Conservation (phyloP, 2,888 invertebrate genomes). For the Oxycera nigricornis region DNA sequence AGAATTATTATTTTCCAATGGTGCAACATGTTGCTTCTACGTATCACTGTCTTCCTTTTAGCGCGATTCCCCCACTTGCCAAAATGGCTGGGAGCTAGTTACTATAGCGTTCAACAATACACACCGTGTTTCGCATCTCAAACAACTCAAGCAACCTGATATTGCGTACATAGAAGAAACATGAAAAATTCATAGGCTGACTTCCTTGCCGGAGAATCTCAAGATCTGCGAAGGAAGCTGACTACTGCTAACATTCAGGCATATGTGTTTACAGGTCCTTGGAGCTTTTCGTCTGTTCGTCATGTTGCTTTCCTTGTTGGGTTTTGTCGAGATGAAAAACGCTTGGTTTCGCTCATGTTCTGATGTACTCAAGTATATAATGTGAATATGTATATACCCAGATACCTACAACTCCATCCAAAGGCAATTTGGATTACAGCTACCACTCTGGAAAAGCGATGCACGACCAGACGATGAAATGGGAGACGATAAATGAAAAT, state of each 20-base stretch:
- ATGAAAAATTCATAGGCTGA: conserved; percentile 13
- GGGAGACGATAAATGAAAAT: not conserved
- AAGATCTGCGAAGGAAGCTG: not conserved
- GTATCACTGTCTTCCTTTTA: too few species aligned
- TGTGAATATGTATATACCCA: too few species aligned
- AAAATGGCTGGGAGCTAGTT: too few species aligned
- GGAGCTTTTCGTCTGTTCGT: too few species aligned
- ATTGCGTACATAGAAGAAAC: not conserved
- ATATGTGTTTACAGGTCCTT: not conserved
- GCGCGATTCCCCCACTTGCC: too few species aligned
- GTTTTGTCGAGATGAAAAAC: not conserved
- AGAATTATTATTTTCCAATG: too few species aligned
- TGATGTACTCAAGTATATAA: too few species aligned
- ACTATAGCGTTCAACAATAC: too few species aligned
- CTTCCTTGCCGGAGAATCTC: not conserved
- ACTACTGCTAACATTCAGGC: too few species aligned
- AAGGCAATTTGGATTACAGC: conserved; percentile 22
- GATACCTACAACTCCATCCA: conserved; percentile 21
- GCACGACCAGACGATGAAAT: not conserved
- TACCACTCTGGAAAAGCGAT: conserved; percentile 5
- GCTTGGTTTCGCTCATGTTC: not conserved
- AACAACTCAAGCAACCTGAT: not conserved
- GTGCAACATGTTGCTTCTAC: too few species aligned
- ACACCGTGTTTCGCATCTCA: not conserved
- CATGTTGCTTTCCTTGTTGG: not conserved